Base-by-base conservation (phyloP, 2,888 invertebrate species). In the Dascillus cervinus region DNA sequence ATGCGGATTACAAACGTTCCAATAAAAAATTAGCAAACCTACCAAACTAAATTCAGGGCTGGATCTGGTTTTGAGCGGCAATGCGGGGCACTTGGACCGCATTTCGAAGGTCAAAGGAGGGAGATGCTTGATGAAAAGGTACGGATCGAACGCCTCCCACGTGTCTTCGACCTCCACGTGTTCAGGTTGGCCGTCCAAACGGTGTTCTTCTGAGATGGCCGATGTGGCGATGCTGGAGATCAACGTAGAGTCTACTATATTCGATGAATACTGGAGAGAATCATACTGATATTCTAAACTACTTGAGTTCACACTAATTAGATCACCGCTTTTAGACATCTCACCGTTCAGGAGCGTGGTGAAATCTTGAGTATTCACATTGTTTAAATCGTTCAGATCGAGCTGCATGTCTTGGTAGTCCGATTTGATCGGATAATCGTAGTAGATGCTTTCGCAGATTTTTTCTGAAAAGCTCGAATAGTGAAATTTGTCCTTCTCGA, bases 31-130 rank as follows among this genome's bases (percentile, higher is more conserved):
- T n/a, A n/a, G n/a, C n/a, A 12, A 14, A 68, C 77, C 71, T 54
- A 88, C 90, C 64, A 95, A 69, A 64, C 94, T 94, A 47, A 91
- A 92, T 58, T 91, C 88, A 0, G 94, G 94, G 51, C 90, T 88
- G 53, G 90, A 89, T 27, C 94, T 68, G 0, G 94, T 95, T 60
- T 90, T 90, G 22, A 94, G 69, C 0, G 95, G 95, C 34, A 95
- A 67, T 2, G 94, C 94, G 2, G 88, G 87, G 52, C 80, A 70
- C 46, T 78, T 69, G 1, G 77, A 73, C 45, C 78, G 65, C 77
- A 86, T 80, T 45, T 85, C 85, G 24, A 79, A 73, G 1, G 84
- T 82, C 13, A 86, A 63, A 5, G 87, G 87, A 14, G 87, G 87
- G 49, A 95, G 73, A 67, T 87, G 89, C 60, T 91, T 89, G 41